Percentiles rank a stretch among this genome's conserved stretches.
phyloP scores from a whole-genome alignment of 2,113 vertebrate genomes.

The Cavia aperea region DNA sequence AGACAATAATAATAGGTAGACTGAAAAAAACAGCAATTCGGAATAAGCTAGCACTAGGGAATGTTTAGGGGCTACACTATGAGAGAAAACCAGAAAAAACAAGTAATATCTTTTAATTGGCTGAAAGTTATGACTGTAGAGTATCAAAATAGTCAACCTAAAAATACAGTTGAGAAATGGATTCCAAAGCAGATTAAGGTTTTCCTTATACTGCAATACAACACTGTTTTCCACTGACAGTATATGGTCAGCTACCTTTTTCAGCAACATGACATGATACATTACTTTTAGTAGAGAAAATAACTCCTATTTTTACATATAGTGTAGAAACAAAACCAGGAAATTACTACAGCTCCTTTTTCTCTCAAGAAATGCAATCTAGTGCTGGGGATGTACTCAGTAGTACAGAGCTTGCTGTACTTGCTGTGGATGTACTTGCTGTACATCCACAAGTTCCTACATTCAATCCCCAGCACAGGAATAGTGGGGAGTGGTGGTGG shows the following conservation, averaged over 20 bases:
- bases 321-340: constrained; percentile 7
- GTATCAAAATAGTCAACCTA: background rate
- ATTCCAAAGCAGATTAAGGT: background rate
- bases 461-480: background rate
- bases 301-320: background rate
- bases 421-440: too few species aligned
- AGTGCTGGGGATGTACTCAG: background rate
- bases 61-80: background rate
- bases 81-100: background rate
- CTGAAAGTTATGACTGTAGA: background rate
- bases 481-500: background rate
- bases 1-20: background rate
- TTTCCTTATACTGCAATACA: background rate
- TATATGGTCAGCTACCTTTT: background rate
- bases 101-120: background rate
- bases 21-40: background rate
- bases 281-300: constrained; percentile 22
- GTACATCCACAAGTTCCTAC: background rate
- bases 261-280: background rate
- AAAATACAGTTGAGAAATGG: constrained; percentile 19
- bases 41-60: background rate
- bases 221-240: background rate
- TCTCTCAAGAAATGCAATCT: background rate
- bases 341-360: background rate
- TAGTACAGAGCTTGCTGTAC: background rate